Conservation (phyloP, 2,888 invertebrate species). For the Noctua pronuba region DNA sequence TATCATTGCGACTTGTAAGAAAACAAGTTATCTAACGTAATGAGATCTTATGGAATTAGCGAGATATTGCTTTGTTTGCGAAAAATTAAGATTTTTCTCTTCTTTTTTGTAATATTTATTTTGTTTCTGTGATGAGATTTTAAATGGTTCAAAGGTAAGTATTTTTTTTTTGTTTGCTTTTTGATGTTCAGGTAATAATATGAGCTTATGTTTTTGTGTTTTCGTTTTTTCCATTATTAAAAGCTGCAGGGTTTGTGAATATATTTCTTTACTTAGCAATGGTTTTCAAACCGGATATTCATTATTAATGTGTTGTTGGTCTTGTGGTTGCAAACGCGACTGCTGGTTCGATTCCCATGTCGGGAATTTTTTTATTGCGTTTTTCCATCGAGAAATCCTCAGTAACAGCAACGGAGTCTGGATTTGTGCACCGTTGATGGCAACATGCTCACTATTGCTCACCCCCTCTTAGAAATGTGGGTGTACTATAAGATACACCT, state of each 20-base stretch:
- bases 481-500: neutral
- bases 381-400: neutral
- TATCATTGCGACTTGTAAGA: conserved; percentile 48
- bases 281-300: neutral
- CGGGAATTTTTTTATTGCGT: neutral
- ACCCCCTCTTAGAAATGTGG: neutral
- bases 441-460: neutral
- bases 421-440: neutral
- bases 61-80: conserved; percentile 20
- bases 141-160: conserved; percentile 27
- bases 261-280: neutral
- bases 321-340: neutral
- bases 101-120: conserved; percentile 28
- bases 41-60: conserved; percentile 50
- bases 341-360: neutral
- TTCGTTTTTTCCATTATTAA: neutral
- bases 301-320: neutral
- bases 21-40: conserved; percentile 52
- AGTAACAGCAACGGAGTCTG: neutral
- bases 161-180: conserved; percentile 13
- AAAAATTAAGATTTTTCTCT: conserved; percentile 8
- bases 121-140: conserved; percentile 19
- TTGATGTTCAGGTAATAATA: neutral
- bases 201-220: neutral
- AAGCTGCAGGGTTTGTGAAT: neutral